Percentiles rank a stretch among this genome's conserved stretches.
Conservation (phyloP, 2,797 vertebrate genomes). For the Vireo griseus region DNA sequence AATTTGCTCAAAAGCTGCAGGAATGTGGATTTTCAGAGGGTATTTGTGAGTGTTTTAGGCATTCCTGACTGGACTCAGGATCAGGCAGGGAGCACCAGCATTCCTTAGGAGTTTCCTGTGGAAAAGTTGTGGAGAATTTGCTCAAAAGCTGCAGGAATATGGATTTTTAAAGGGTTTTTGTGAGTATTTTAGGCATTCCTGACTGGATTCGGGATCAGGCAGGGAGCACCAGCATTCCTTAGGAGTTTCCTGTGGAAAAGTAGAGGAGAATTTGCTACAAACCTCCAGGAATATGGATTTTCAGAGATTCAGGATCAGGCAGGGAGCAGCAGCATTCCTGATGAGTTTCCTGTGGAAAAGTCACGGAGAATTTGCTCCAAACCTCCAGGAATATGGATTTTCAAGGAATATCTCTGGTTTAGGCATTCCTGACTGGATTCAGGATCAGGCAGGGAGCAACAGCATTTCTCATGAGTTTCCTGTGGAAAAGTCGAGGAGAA, state of each 20-base stretch:
- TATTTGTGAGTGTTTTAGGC: fast-evolving
- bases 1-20: fast-evolving
- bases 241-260: too few relatives aligned
- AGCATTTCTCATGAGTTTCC: fast-evolving
- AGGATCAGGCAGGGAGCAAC: not conserved
- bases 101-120: fast-evolving
- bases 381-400: fast-evolving
- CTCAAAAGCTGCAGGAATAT: fast-evolving
- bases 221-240: not conserved
- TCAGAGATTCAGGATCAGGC: too few relatives aligned
- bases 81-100: not conserved
- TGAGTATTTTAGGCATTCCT: fast-evolving
- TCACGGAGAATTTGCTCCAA: not conserved
- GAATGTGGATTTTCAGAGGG: not conserved
- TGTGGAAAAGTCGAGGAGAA: not conserved
- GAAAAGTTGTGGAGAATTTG: not conserved
- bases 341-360: not conserved
- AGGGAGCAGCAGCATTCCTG: not conserved
- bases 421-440: fast-evolving
- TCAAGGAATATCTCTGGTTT: not conserved
- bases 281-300: fast-evolving
- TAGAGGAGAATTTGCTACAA: not conserved
- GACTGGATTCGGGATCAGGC: fast-evolving
- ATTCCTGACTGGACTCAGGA: fast-evolving
- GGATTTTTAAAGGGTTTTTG: not conserved